Percentiles rank a stretch among this genome's conserved stretches.
Evolutionary conservation across 2,888 invertebrate species (phyloP).

Genomic region (Phanerotoma sp.): DNA sequence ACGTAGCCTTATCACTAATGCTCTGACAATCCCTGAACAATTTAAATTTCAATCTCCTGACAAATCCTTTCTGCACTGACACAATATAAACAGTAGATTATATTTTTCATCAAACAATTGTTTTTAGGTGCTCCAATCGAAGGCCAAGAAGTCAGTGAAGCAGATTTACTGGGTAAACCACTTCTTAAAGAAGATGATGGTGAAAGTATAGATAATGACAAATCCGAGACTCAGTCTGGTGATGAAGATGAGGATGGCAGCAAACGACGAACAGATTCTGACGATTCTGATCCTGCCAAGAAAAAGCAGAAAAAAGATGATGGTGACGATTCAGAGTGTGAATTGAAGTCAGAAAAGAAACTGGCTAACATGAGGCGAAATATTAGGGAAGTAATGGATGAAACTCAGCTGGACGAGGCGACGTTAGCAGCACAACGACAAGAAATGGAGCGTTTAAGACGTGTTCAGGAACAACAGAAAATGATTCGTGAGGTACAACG

Average conservation of each 20-base stretch:
- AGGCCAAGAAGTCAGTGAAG: constrained; percentile 54
- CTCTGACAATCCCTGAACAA: too few relatives aligned
- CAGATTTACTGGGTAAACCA: constrained; percentile 51
- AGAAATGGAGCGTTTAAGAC: constrained; percentile 83
- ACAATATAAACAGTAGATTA: too few relatives aligned
- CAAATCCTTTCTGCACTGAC: too few relatives aligned
- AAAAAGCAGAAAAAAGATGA: constrained; percentile 54
- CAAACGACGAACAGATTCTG: constrained; percentile 52
- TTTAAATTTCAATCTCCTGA: too few relatives aligned
- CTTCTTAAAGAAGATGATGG: constrained; percentile 49
- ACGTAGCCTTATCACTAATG: too few relatives aligned
- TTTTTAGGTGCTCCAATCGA: constrained; percentile 53
- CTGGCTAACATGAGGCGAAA: constrained; percentile 74
- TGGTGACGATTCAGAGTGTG: constrained; percentile 52
- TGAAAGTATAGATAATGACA: constrained; percentile 48
- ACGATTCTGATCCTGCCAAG: constrained; percentile 45
- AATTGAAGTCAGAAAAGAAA: constrained; percentile 51
- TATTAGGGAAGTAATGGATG: constrained; percentile 91
- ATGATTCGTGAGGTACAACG: constrained; percentile 80
- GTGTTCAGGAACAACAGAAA: constrained; percentile 84
- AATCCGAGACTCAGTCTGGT: constrained; percentile 41
- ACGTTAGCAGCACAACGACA: constrained; percentile 90
- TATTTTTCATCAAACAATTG: too few relatives aligned
- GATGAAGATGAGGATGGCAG: constrained; percentile 51
- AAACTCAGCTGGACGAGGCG: constrained; percentile 88